Conservation (phyloP, 1,140 invertebrate species). For the Philopotamus ludificatus region DNA sequence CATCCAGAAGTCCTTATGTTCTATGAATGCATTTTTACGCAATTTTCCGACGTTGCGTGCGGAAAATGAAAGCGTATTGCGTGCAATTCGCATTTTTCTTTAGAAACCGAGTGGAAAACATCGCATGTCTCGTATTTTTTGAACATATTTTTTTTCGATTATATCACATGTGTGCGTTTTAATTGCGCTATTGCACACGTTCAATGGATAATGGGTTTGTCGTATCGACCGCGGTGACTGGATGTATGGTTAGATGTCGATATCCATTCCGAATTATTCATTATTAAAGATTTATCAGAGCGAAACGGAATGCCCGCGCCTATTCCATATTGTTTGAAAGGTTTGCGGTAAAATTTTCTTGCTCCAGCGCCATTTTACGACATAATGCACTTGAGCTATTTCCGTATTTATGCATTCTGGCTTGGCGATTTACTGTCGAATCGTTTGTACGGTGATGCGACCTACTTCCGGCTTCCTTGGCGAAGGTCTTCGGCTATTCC, state of each 20-base stretch:
- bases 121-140: background rate
- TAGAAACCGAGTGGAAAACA: background rate
- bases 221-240: background rate
- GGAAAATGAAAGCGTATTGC: background rate
- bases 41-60: background rate
- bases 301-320: conserved; percentile 23
- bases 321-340: background rate
- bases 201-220: no score
- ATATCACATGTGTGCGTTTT: background rate
- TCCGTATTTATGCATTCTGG: no score
- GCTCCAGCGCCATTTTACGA: no score
- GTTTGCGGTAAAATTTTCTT: no score
- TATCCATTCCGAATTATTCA: conserved; percentile 3
- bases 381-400: no score
- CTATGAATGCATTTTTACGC: no score
- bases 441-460: background rate
- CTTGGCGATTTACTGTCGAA: background rate
- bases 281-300: conserved; percentile 23
- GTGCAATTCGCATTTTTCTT: background rate
- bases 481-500: conserved; percentile 16
- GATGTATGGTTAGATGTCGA: background rate
- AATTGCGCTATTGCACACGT: background rate
- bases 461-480: conserved; percentile 3
- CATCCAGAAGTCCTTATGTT: no score
- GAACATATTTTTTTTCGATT: background rate